Evolutionary conservation across 2,888 invertebrate genomes (phyloP).

Genomic region (Oscheius myriophilus): DNA sequence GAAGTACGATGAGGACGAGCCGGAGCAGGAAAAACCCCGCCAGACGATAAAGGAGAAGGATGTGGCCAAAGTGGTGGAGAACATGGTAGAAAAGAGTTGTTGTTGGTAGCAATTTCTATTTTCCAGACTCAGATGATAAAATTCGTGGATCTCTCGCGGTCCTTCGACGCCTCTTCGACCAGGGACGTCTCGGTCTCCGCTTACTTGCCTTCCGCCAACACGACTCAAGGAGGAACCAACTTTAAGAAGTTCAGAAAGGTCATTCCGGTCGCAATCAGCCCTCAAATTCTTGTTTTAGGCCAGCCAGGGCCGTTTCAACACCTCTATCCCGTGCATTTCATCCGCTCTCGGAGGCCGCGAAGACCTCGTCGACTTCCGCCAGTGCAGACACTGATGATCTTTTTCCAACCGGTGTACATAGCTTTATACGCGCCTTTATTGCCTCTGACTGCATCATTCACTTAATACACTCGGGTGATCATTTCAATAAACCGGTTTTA

Average conservation of each 20-base stretch:
- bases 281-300: slow-evolving; percentile 12
- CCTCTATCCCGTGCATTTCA: background rate
- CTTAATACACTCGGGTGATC: too few relatives aligned
- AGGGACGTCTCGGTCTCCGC: too few relatives aligned
- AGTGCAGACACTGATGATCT: too few relatives aligned
- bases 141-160: slow-evolving; percentile 3
- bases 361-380: slow-evolving; percentile 7
- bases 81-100: background rate
- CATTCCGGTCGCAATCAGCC: too few relatives aligned
- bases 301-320: slow-evolving; percentile 15
- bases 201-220: background rate
- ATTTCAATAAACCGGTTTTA: too few relatives aligned
- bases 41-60: slow-evolving; percentile 6
- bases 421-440: too few relatives aligned
- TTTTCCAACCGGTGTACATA: too few relatives aligned
- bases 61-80: slow-evolving; percentile 1
- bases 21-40: background rate
- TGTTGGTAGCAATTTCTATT: background rate
- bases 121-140: slow-evolving; percentile 17
- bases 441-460: too few relatives aligned
- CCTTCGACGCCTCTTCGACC: background rate
- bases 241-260: slow-evolving; percentile 30
- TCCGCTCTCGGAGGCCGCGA: slow-evolving; percentile 1
- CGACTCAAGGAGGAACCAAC: background rate
- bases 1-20: slow-evolving; percentile 5